Evolutionary conservation across 2,797 vertebrate species (phyloP).

Genomic region (Lacerta agilis): DNA sequence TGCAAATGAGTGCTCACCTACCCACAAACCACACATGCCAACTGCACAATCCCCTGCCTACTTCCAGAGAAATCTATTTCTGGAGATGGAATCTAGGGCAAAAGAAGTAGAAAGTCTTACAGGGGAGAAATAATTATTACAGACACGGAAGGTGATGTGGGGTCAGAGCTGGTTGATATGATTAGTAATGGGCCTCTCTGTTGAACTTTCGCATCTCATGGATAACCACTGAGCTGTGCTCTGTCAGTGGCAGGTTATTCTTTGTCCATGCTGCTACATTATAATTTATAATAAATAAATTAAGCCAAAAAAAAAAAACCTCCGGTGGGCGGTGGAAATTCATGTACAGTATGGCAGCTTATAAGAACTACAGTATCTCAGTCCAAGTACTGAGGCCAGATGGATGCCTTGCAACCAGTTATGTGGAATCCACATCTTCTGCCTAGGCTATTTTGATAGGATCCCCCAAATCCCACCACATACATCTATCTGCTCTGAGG

Average conservation of each 20-base stretch:
- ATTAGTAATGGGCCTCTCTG: neutral
- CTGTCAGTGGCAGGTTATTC: neutral
- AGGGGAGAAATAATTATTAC: slow-evolving; percentile 45
- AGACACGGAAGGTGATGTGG: neutral
- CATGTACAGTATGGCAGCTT: neutral
- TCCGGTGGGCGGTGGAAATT: neutral
- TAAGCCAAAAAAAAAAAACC: too few species aligned
- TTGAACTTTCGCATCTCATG: fast-evolving
- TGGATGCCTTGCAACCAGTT: neutral
- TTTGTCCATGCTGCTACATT: neutral
- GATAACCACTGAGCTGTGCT: fast-evolving
- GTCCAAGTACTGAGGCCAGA: neutral
- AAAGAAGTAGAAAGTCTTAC: slow-evolving; percentile 66
- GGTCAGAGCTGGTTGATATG: slow-evolving; percentile 30
- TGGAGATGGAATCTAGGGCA: slow-evolving; percentile 80
- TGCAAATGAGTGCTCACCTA: neutral
- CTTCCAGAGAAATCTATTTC: slow-evolving; percentile 78
- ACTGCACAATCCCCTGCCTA: slow-evolving; percentile 60
- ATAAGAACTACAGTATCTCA: neutral
- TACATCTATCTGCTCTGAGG: neutral
- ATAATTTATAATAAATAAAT: too few species aligned
- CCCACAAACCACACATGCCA: neutral
- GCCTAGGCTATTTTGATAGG: neutral
- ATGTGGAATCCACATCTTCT: neutral
- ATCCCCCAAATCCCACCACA: neutral